Percentiles rank a stretch among this genome's conserved stretches.
phyloP scores from a whole-genome alignment of 2,888 invertebrate genomes.

The Drosophila anomalata region DNA sequence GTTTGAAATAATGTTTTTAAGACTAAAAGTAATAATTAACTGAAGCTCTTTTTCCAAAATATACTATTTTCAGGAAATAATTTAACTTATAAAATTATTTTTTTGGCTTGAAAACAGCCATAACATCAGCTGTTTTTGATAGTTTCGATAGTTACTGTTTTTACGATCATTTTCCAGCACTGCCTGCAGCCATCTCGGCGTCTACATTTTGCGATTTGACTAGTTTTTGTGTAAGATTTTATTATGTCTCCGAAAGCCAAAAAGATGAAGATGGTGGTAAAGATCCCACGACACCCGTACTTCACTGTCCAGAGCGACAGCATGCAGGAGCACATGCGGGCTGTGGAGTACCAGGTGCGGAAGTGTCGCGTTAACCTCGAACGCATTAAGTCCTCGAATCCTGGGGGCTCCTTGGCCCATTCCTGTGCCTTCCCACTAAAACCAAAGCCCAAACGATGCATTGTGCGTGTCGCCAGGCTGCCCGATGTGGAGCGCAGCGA shows the following conservation, averaged over 20 bases:
- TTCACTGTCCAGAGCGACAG: constrained; percentile 44
- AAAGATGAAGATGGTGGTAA: constrained; percentile 65
- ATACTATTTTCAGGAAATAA: not conserved
- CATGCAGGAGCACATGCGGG: constrained; percentile 37
- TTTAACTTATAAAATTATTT: not conserved
- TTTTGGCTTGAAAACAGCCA: not conserved
- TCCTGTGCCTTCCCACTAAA: constrained; percentile 38
- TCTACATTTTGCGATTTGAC: constrained; percentile 9
- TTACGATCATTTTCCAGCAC: constrained; percentile 8
- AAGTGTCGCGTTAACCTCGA: constrained; percentile 74
- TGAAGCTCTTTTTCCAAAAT: not conserved
- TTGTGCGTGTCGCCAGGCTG: constrained; percentile 72
- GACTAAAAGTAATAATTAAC: not conserved
- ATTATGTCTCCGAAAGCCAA: constrained; percentile 59
- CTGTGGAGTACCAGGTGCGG: constrained; percentile 59
- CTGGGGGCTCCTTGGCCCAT: not conserved
- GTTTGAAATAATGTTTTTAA: too few relatives aligned
- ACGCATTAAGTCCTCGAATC: constrained; percentile 42
- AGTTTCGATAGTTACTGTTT: constrained; percentile 6
- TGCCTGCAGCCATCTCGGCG: constrained; percentile 2
- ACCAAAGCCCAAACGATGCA: constrained; percentile 61
- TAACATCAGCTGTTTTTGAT: not conserved
- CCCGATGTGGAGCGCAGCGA: constrained; percentile 69
- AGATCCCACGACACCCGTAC: constrained; percentile 66
- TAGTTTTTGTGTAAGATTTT: constrained; percentile 6